phyloP scores from a whole-genome alignment of 2,888 invertebrate species.

The Cheiracanthium punctorium region DNA sequence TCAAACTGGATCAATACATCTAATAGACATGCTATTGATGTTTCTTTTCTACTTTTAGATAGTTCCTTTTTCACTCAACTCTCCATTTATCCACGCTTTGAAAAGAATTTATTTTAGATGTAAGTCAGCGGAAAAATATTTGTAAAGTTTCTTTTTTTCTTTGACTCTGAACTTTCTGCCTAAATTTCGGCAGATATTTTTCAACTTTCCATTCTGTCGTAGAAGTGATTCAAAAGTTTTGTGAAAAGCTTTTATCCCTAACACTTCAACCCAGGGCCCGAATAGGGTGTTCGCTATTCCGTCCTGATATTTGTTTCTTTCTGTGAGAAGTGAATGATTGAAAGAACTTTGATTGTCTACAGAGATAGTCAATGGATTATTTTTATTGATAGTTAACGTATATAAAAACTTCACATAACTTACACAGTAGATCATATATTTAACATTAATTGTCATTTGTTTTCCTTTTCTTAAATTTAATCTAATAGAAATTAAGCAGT shows the following conservation, averaged over 20 bases:
- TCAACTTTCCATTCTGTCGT: background rate
- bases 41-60: slow-evolving; percentile 30
- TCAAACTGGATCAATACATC: slow-evolving; percentile 52
- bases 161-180: background rate
- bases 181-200: background rate
- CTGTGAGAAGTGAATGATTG: no score
- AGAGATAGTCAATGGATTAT: no score
- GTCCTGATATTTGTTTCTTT: background rate
- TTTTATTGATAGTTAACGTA: no score
- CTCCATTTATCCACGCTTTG: slow-evolving; percentile 33
- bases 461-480: no score
- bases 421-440: no score
- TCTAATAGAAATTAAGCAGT: no score
- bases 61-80: slow-evolving; percentile 11
- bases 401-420: no score
- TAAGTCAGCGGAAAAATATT: slow-evolving; percentile 58
- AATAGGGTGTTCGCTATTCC: background rate
- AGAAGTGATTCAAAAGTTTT: background rate
- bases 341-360: no score
- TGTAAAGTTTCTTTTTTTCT: slow-evolving; percentile 30
- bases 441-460: no score
- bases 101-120: slow-evolving; percentile 66
- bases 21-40: slow-evolving; percentile 66
- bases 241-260: background rate
- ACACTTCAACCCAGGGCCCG: background rate